Evolutionary conservation across 1,140 invertebrate species (phyloP), one percentile per base, ranked within the genome.

Genomic region (Drosophila mojavensis): DNA sequence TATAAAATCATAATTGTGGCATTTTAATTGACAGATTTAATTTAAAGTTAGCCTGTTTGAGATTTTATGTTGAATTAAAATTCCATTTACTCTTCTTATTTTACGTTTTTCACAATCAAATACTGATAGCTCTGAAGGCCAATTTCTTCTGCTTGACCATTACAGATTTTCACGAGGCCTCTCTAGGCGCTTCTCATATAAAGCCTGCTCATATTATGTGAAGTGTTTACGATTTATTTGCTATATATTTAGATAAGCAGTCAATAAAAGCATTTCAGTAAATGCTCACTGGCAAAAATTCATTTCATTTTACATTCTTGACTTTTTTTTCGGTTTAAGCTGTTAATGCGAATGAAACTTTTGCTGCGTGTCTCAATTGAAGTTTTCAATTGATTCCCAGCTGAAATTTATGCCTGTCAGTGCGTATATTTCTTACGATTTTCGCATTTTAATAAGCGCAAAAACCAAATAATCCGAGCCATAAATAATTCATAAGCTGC

Each of bases 401-500:
- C 41, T 36, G 53, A 39, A 59, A 67, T 59, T 33, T 48, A 70
- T 56, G 30, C 17, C 43, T 47, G 43, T 47, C 41, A 60, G 20
- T 17, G 58, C 26, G 26, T 20, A 30, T 24, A 51, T 30, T 45
- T 66, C 17, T 9, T 72, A 36, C 48, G 48, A 47, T 66, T 72
- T 72, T 72, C 36, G 48, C 62, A 67, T 75, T 78, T 81, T 63
- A 79, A 70, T 66, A 70, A 69, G 39, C 47, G 43, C 56, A 66
- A 63, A 79, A 60, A 51, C 36, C 33, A 41, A n/a, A 54, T 67
- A 75, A 75, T 62, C 66, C 61, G 15, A 54, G 41, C 24, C 33
- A 81, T 82, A 65, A 82, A 82, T 78, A 78, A 78, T 78, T 81
- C 64, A 81, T 74, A 74, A 78, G 75, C 61, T 60, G 60, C 5